Evolutionary conservation across 2,888 invertebrate genomes (phyloP), one percentile per base, ranked within the genome.

Genomic region (Tanypteryx hageni): DNA sequence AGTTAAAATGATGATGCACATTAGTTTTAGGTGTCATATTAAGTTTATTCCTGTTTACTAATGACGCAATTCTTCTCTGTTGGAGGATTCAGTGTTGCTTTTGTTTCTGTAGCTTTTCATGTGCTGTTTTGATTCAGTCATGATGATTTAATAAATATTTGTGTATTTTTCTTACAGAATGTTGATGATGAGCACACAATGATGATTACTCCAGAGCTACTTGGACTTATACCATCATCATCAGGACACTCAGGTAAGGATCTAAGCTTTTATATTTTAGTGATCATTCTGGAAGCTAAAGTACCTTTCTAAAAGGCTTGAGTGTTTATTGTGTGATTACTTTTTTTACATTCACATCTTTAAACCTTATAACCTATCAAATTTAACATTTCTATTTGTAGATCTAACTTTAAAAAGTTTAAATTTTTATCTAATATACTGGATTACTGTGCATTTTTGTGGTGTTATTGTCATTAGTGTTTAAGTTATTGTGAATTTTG

Each of bases 151-250:
- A 57, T 92, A 22, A 92, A 89, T 44, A 27, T 44, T 27, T n/a
- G 18, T 89, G 7, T 31, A 57, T 57, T 89, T 89, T 57, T 44
- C 58, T 82, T 81, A 7, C 92, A 95, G 93, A 95, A 95, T 93
- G 93, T 93, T 92, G 95, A 95, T n/a, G 95, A 95, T 92, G 94
- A 94, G 94, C 96, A 96, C 93, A 96, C 96, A 93, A 96, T 96
- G 96, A 96, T 96, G 96, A 96, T 96, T 93, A 96, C 96, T 18
- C 96, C 96, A 9, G 96, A 96, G 94, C 95, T 96, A 81, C 95
- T 96, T 93, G 96, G 96, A 13, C 95, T 96, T 84, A 96, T 96
- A 95, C 96, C 96, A n/a, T 94, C 94, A 10, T 94, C 94, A 16
- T 94, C 94, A 64, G 93, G 93, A 44, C 94, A 94, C 92, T 94